Base-by-base conservation (phyloP, 2,113 vertebrate genomes). In the Lathamus discolor region DNA sequence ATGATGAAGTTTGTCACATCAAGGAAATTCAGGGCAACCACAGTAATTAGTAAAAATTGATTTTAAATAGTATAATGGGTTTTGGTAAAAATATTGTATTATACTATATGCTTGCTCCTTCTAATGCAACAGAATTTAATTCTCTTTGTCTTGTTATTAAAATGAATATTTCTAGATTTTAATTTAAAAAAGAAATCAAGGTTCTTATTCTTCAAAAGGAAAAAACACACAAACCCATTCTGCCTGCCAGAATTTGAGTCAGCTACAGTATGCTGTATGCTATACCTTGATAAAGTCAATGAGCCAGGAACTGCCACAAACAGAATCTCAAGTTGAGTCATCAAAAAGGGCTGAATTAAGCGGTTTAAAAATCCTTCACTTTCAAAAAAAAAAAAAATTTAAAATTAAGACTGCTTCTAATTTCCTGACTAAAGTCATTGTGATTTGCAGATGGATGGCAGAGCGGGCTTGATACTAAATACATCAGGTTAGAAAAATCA, bases 401-500 rank as follows among this genome's bases (percentile, higher is more conserved):
- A 84, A 92, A 92, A 75, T 79, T 87, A 84, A 88, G 69, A 51
- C n/a, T 92, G n/a, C 61, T 90, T 91, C 90, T 95, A 85, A 94
- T 81, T 93, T 93, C 74, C 86, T 93, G 82, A 88, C 82, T 92
- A 44, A 86, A 94, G 69, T 89, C 39, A 81, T 61, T 83, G 68
- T 83, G 83, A 95, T 94, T 88, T 92, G 82, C 78, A 86, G 62
- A 80, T 66, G 37, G 83, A 93, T 76, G 18, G 85, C n/a, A 95
- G 80, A 94, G n/a, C 17, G 90, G 76, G 49, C 76, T 86, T 95
- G 79, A 81, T 92, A 89, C 94, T 95, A 96, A 95, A 93, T 93
- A 86, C 35, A 90, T 86, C 79, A 83, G 61, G 67, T 96, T 87
- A 96, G 33, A 95, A 90, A 95, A 96, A 96, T 94, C 95, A 97